Base-by-base conservation (phyloP, 2,797 vertebrate species). In the Catamblyrhynchus diadema region DNA sequence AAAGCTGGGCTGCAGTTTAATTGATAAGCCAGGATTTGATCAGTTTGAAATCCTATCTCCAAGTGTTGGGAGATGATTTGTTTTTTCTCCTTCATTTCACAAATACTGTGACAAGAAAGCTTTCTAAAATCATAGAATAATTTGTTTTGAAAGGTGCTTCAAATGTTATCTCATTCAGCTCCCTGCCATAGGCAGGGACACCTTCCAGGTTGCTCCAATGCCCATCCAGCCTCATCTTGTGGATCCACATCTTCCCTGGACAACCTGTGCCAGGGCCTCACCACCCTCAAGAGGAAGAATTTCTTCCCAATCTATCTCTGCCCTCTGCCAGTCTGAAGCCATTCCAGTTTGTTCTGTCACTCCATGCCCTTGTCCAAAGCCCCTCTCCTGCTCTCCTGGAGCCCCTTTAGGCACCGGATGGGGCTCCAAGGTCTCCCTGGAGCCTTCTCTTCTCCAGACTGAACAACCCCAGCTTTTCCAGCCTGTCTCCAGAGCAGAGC, bases 61-160 rank as follows among this genome's bases (percentile, higher is more conserved):
- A 32, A n/a, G 3, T 6, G 2, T 1, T 54, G 23, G 16, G 28
- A 59, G 9, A 22, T 16, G 1, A 27, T 6, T 7, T 42, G 7
- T 25, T 54, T 20, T 18, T 5, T 4, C 10, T 25, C 18, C 19
- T 25, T 37, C 9, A 25, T 51, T 70, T 79, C 51, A 73, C 8
- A 70, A 66, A 18, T 1, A 1, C 24, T 14, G 5, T 18, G n/a
- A 6, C 39, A 50, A 44, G 37, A 82, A 77, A 42, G 1, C 5
- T 67, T n/a, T 79, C 21, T 41, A 65, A 67, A 66, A 64, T 69
- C 48, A 44, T 12, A 24, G 32, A 54, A 19, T 18, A 48, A 2
- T 65, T 51, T 28, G 28, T 13, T 56, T 75, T 62, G 42, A 32
- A 69, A 62, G 48, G 20, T 17, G 18, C 42, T 7, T 69, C 30